Percentiles rank a stretch among this genome's conserved stretches.
These are phyloP conservation scores for Chymomyza amoena DNA, from an alignment of 2,888 invertebrate species.

Conservation along the genomic window DNA sequence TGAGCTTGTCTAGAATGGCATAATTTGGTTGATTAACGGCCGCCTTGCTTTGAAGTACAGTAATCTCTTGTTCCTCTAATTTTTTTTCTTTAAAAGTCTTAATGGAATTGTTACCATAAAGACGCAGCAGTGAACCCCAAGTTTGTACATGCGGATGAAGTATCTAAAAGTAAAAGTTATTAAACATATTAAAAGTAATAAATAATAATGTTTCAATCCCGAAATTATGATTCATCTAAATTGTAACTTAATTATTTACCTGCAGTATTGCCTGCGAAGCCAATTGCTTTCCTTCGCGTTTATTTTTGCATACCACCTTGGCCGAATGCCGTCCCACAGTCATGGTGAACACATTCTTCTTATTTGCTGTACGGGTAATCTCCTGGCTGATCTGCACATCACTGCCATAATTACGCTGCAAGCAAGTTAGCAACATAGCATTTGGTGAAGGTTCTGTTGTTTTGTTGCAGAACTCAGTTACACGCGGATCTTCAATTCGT, in stretches of 20 bases:
- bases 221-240: background rate
- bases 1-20: slow-evolving; percentile 91
- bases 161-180: slow-evolving; percentile 80
- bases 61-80: slow-evolving; percentile 94
- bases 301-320: slow-evolving; percentile 95
- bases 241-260: slow-evolving; percentile 78
- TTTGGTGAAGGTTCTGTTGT: slow-evolving; percentile 97
- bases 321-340: slow-evolving; percentile 94
- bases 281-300: slow-evolving; percentile 96
- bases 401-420: slow-evolving; percentile 95
- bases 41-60: slow-evolving; percentile 92
- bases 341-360: slow-evolving; percentile 96
- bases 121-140: slow-evolving; percentile 95
- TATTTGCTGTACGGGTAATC: slow-evolving; percentile 91
- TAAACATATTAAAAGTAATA: background rate
- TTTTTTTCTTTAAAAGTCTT: slow-evolving; percentile 96
- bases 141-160: slow-evolving; percentile 96
- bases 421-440: slow-evolving; percentile 93
- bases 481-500: slow-evolving; percentile 94
- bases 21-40: slow-evolving; percentile 94
- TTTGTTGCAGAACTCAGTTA: slow-evolving; percentile 96
- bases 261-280: slow-evolving; percentile 96
- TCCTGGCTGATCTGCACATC: slow-evolving; percentile 93
- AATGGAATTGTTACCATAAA: slow-evolving; percentile 95
- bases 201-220: background rate